Evolutionary conservation across 2,797 vertebrate genomes (phyloP), one percentile per base, ranked within the genome.

Genomic region (Platyrinchus mystaceus): DNA sequence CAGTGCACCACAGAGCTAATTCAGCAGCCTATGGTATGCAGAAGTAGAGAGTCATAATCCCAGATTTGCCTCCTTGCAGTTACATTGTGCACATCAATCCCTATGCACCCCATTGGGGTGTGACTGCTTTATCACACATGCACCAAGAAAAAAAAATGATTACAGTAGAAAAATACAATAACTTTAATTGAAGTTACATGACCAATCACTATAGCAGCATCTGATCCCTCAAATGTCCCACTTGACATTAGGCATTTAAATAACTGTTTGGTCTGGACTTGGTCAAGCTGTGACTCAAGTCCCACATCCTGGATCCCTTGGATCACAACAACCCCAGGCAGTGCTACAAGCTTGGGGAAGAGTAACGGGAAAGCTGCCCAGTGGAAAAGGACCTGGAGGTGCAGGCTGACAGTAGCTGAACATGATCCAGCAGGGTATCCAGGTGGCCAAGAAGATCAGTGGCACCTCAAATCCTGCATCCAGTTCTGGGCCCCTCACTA

Each of bases 31-130:
- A 39, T 9, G 6, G 13, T 50, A 88, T 5, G 11, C 30, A 66
- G 11, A 71, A 78, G 10, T 6, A 64, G 7, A 39, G 70, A 43
- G 41, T 36, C 34, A 55, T 46, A 86, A 60, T 30, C 46, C 30
- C 41, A 78, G 37, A 22, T 81, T 36, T 53, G 17, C 60, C 28
- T 77, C 41, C 26, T 50, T 1, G 4, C 14, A 43, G 39, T 41
- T 69, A 53, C 8, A 46, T 10, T 43, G 47, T 10, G 27, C n/a
- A 60, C 18, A 32, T 26, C 20, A 81, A 84, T 53, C 17, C 8
- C 46, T 36, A 44, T 3, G 3, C 6, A 53, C 2, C 3, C 24
- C 30, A 7, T 9, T 5, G 2, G 17, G 26, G 23, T 3, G 1
- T 8, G 5, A 81, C 7, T 66, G 49, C 11, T 74, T 74, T 63